Evolutionary conservation across 2,888 invertebrate species (phyloP), one percentile per base, ranked within the genome.

Genomic region (Drosophila infuscata): DNA sequence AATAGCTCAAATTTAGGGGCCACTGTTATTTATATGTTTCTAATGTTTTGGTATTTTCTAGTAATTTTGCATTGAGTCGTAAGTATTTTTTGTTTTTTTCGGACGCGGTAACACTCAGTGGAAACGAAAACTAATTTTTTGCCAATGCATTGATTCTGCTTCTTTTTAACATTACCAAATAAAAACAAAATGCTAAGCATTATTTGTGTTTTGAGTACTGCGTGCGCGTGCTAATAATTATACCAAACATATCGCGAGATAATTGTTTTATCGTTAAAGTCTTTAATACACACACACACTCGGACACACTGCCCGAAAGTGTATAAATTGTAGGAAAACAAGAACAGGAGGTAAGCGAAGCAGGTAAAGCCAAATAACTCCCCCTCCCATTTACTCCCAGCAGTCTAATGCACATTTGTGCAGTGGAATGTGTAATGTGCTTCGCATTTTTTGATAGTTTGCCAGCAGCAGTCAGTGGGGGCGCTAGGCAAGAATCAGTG

Each of bases 341-440:
- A 77, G 70, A 74, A 70, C 67, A 76, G 69, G 69, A 70, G 79
- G 81, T 70, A 71, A 81, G 69, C 70, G 65, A 66, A 77, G 63
- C 74, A 75, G 80, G 71, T 77, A 77, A 79, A 66, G 43, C 38
- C 54, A 54, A 64, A 63, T 52, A 61, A 69, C 30, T 63, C 17
- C 57, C 41, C 41, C 35, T 63, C 17, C 49, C 54, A 60, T 49
- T 32, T 43, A 20, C 20, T 30, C 29, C 38, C 8, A 38, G 49
- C n/a, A 51, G 41, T 49, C 11, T 32, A 64, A 65, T 51, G 32
- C 32, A 57, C 68, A 33, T 79, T 61, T 61, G 58, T 74, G 80
- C 82, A 75, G 68, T 75, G 62, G 76, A 82, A 82, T 76, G 63
- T 69, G 58, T 75, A 80, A 80, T 76, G 60, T 73, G 68, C 74